phyloP scores from a whole-genome alignment of 2,888 invertebrate genomes.

The Fragum sueziense region DNA sequence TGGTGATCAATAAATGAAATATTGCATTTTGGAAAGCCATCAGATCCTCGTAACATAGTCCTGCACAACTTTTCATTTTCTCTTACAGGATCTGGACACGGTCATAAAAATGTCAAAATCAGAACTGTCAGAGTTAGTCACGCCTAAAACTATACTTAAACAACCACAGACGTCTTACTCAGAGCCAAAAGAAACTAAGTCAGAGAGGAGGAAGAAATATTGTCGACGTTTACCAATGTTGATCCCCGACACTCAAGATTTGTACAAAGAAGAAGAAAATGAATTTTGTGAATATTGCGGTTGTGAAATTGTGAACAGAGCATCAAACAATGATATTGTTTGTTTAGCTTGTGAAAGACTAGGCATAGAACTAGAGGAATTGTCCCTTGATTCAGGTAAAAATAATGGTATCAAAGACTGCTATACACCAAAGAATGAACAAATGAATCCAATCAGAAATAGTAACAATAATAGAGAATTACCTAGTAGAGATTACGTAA shows the following conservation, averaged over 20 bases:
- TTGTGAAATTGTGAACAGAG: conserved; percentile 6
- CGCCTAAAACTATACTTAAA: neutral
- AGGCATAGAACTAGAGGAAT: conserved; percentile 42
- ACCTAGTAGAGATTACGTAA: neutral
- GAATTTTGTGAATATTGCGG: conserved; percentile 52
- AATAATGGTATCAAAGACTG: too few species aligned
- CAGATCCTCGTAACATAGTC: neutral
- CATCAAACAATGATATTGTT: conserved; percentile 24
- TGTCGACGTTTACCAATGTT: conserved; percentile 3
- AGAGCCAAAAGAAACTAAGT: neutral
- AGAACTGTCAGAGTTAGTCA: neutral
- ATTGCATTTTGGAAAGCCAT: neutral
- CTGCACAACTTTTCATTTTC: too few species aligned
- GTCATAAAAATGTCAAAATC: conserved; percentile 16
- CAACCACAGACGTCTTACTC: neutral
- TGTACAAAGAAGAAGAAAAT: neutral
- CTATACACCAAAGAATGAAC: neutral
- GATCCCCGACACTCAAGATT: conserved; percentile 24
- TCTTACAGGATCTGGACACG: conserved; percentile 41
- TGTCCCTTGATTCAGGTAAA: neutral
- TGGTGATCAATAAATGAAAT: neutral
- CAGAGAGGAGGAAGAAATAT: conserved; percentile 4
- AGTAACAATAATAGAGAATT: neutral
- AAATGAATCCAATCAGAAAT: neutral
- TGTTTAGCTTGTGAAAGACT: conserved; percentile 50